Conservation (phyloP, 2,888 invertebrate genomes). For the Gymnoscelis rufifasciata region DNA sequence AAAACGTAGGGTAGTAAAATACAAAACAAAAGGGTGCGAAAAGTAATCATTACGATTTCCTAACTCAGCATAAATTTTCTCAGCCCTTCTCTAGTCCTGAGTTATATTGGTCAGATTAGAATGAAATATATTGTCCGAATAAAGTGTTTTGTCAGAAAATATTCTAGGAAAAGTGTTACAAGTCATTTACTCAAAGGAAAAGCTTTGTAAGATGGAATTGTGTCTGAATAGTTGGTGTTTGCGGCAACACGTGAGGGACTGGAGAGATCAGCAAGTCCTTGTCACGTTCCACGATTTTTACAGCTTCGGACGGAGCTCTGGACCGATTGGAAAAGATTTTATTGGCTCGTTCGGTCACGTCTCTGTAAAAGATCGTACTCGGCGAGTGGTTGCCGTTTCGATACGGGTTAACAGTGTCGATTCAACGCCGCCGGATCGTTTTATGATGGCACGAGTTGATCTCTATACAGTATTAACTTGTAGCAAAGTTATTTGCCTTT, state of each 20-base stretch:
- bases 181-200: slow-evolving; percentile 1
- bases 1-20: slow-evolving; percentile 16
- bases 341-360: slow-evolving; percentile 69
- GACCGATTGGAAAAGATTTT: slow-evolving; percentile 58
- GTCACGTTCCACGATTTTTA: slow-evolving; percentile 62
- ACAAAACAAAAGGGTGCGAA: slow-evolving; percentile 3
- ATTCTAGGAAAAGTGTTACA: not conserved
- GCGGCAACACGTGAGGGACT: slow-evolving; percentile 29
- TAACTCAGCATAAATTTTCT: not conserved
- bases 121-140: not conserved
- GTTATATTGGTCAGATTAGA: not conserved
- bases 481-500: slow-evolving; percentile 27
- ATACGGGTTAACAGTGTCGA: slow-evolving; percentile 61
- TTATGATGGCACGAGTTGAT: slow-evolving; percentile 57
- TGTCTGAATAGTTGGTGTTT: slow-evolving; percentile 27
- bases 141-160: not conserved
- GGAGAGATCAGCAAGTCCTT: slow-evolving; percentile 33
- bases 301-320: slow-evolving; percentile 43
- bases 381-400: slow-evolving; percentile 55
- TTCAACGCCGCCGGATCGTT: slow-evolving; percentile 62
- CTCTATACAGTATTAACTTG: slow-evolving; percentile 25
- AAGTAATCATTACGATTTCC: slow-evolving; percentile 1
- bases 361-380: slow-evolving; percentile 59
- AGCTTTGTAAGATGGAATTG: slow-evolving; percentile 14
- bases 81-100: not conserved